A percentile compares a stretch with the other conserved stretches of the same genome.
Evolutionary conservation across 2,888 invertebrate genomes (phyloP).

Genomic region (Megaustenia siamemsis): DNA sequence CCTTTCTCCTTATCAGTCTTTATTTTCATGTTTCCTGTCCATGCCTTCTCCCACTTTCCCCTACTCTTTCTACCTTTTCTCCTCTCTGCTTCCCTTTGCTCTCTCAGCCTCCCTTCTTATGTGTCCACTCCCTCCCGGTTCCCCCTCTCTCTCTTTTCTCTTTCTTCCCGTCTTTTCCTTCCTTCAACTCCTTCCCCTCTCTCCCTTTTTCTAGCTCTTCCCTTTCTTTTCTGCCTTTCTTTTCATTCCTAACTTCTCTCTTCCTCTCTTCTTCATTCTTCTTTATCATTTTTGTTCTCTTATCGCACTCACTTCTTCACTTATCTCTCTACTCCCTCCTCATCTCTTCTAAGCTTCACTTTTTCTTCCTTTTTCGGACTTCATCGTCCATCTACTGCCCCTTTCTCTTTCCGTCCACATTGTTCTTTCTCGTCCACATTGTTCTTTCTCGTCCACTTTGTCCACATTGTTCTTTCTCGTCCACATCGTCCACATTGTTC

Average conservation of each 20-base stretch:
- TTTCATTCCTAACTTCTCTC: slow-evolving; percentile 12
- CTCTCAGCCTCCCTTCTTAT: background rate
- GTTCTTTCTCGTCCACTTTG: no score
- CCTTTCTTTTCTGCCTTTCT: no score
- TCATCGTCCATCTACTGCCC: background rate
- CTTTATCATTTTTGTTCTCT: no score
- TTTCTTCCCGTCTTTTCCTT: background rate
- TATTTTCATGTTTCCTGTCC: slow-evolving; percentile 5
- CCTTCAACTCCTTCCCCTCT: background rate
- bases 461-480: no score
- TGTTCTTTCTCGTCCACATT: no score
- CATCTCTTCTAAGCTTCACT: no score
- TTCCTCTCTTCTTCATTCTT: no score
- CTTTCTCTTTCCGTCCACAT: background rate
- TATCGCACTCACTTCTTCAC: background rate
- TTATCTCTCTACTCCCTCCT: no score
- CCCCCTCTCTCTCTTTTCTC: background rate
- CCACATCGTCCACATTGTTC: no score
- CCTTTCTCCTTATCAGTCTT: slow-evolving; percentile 15
- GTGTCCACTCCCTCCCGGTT: background rate
- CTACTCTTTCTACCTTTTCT: background rate
- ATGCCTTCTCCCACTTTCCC: background rate
- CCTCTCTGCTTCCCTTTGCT: background rate
- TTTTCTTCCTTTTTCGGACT: background rate
- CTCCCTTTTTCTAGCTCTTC: no score